phyloP scores from a whole-genome alignment of 2,113 vertebrate genomes.

The Cottus gobio region DNA sequence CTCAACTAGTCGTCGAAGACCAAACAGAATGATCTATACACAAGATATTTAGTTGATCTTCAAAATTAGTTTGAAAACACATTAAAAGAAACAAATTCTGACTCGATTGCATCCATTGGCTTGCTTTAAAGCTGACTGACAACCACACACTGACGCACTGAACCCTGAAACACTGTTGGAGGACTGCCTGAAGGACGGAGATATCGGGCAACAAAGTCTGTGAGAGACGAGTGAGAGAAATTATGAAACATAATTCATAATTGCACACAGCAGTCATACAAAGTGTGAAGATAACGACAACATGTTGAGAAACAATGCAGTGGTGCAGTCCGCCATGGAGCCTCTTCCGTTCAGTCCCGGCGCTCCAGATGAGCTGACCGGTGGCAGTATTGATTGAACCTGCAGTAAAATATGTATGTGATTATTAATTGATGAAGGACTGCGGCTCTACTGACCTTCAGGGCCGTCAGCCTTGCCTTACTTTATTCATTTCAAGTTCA shows the following conservation, averaged over 20 bases:
- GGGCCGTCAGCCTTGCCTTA: slow-evolving; percentile 14
- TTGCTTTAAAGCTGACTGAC: not conserved
- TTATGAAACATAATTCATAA: not conserved
- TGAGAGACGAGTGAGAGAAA: not conserved
- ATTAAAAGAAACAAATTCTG: not conserved
- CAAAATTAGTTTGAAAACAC: not conserved
- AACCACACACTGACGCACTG: not conserved
- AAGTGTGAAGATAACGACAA: not conserved
- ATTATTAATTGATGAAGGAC: not conserved
- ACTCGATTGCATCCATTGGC: not conserved
- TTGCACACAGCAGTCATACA: not conserved
- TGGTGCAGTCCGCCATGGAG: not conserved
- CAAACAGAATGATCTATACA: no score
- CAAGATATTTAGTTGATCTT: slow-evolving; percentile 1
- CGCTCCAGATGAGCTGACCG: not conserved
- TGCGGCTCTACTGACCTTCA: slow-evolving; percentile 29
- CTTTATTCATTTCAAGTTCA: slow-evolving; percentile 44
- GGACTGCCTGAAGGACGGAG: not conserved
- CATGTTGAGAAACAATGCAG: not conserved
- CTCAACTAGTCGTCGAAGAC: not conserved
- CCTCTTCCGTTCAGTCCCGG: not conserved
- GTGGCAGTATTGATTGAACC: not conserved
- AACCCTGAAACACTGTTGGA: not conserved
- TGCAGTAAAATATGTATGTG: slow-evolving; percentile 32
- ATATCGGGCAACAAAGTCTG: not conserved